These are phyloP conservation scores for Hofmannophila pseudospretella DNA, from an alignment of 2,888 invertebrate species.

Conservation along the genomic window DNA sequence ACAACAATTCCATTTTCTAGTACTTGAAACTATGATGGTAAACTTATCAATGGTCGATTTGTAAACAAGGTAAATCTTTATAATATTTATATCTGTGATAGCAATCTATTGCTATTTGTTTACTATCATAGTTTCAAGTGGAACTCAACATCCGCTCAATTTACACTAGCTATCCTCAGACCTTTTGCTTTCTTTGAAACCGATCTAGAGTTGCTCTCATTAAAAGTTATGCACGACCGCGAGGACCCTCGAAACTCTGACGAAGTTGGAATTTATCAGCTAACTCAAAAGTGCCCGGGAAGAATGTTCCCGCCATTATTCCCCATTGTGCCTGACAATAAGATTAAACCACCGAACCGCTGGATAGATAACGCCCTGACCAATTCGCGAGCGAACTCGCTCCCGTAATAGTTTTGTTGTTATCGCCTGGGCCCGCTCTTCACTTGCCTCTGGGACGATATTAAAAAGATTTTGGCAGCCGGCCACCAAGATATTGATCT, in stretches of 20 bases:
- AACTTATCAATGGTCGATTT: too few species aligned
- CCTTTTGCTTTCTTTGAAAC: slow-evolving; percentile 43
- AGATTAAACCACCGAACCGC: slow-evolving; percentile 58
- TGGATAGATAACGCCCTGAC: slow-evolving; percentile 37
- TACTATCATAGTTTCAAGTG: too few species aligned
- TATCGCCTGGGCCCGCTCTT: slow-evolving; percentile 69
- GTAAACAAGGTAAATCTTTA: too few species aligned
- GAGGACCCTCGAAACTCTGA: slow-evolving; percentile 52
- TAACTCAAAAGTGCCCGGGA: slow-evolving; percentile 58
- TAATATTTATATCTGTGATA: too few species aligned
- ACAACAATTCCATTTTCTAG: too few species aligned
- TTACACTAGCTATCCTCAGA: slow-evolving; percentile 38
- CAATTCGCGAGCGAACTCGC: slow-evolving; percentile 56
- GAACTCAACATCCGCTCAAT: slow-evolving; percentile 30
- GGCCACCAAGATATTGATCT: slow-evolving; percentile 75
- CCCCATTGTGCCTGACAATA: slow-evolving; percentile 65
- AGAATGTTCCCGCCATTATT: slow-evolving; percentile 56
- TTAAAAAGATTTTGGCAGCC: slow-evolving; percentile 76
- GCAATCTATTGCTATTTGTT: too few species aligned
- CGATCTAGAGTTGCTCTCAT: slow-evolving; percentile 55
- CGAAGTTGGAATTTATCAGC: slow-evolving; percentile 56
- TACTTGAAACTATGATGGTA: too few species aligned
- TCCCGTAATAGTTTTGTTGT: slow-evolving; percentile 73
- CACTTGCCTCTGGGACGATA: slow-evolving; percentile 67
- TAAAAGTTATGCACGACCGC: slow-evolving; percentile 64